Conservation (phyloP, 2,797 vertebrate genomes). For the Lophotriccus pileatus region DNA sequence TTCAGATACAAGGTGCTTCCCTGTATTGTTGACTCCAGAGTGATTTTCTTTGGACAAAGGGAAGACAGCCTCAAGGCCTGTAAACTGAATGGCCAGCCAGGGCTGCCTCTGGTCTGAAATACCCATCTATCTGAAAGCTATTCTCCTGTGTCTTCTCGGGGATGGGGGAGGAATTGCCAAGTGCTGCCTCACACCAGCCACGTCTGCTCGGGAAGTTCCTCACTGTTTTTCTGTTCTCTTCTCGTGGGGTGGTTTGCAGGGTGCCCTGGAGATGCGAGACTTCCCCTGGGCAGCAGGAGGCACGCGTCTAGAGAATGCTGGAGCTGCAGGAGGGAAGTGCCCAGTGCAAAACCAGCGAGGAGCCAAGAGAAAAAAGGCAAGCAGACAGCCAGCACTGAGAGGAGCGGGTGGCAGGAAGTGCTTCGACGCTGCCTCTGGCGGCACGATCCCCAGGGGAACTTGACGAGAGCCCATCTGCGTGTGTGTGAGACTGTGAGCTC, state of each 20-base stretch:
- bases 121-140: not conserved
- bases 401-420: constrained; percentile 62
- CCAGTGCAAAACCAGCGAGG: constrained; percentile 91
- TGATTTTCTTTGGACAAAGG: not conserved
- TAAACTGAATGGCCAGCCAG: not conserved
- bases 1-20: not conserved
- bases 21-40: not conserved
- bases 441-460: constrained; percentile 79
- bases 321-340: constrained; percentile 94
- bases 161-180: not conserved
- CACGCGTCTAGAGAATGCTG: constrained; percentile 92
- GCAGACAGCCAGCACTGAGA: constrained; percentile 81
- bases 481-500: constrained; percentile 78
- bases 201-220: not conserved
- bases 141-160: not conserved
- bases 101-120: not conserved
- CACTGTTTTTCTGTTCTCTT: constrained; percentile 27
- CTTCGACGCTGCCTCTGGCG: constrained; percentile 62
- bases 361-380: constrained; percentile 92
- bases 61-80: not conserved
- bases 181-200: not conserved
- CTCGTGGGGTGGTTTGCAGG: constrained; percentile 70
- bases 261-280: constrained; percentile 97
- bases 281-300: constrained; percentile 91
- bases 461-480: constrained; percentile 87